Conservation (phyloP, 2,888 invertebrate species). For the Aphidoletes aphidimyza region DNA sequence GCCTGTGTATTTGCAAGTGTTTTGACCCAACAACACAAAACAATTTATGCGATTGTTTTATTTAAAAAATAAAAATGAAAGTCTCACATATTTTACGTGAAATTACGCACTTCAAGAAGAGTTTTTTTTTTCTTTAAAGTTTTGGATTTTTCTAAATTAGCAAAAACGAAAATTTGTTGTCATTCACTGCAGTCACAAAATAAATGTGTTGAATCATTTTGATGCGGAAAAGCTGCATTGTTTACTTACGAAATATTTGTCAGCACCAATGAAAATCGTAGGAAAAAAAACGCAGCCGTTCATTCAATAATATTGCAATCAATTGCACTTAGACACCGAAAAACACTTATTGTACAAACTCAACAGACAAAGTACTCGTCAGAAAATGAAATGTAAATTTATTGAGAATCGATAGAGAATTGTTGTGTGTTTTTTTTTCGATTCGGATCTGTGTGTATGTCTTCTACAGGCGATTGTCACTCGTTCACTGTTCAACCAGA, state of each 20-base stretch:
- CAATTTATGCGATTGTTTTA: not conserved
- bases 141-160: not conserved
- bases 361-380: not conserved
- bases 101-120: not conserved
- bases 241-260: not conserved
- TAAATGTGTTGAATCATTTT: not conserved
- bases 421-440: too few species aligned
- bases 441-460: not conserved
- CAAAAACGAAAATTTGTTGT: not conserved
- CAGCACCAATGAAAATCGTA: not conserved
- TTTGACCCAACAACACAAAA: too few species aligned
- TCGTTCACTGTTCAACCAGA: slow-evolving; percentile 18
- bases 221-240: not conserved
- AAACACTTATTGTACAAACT: not conserved
- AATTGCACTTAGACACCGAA: not conserved
- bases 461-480: not conserved
- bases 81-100: not conserved
- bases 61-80: not conserved
- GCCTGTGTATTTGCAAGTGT: not conserved
- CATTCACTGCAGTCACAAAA: not conserved
- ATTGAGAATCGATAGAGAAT: not conserved
- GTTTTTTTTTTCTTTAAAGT: not conserved
- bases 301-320: not conserved
- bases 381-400: not conserved
- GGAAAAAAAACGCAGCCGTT: not conserved